Percentiles rank a stretch among this genome's conserved stretches.
phyloP scores from a whole-genome alignment of 2,888 invertebrate species.

The Tetanocera ferruginea region DNA sequence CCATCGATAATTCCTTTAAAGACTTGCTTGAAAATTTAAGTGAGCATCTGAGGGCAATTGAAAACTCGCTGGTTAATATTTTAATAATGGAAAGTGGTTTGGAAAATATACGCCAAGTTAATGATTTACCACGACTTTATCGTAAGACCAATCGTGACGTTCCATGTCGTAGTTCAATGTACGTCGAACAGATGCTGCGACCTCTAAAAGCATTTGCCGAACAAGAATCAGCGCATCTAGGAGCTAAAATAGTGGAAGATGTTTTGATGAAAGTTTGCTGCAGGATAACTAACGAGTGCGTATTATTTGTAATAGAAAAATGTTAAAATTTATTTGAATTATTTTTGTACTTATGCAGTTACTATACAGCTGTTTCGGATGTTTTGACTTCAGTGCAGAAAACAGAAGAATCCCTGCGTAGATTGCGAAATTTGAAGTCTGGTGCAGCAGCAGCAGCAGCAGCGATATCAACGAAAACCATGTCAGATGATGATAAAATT shows the following conservation, averaged over 20 bases:
- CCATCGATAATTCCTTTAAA: constrained; percentile 58
- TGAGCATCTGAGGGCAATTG: constrained; percentile 54
- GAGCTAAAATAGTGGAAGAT: constrained; percentile 56
- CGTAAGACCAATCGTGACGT: constrained; percentile 91
- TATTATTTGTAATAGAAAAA: constrained; percentile 50
- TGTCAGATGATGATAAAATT: constrained; percentile 94
- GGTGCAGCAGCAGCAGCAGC: constrained; percentile 61
- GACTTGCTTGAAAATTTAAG: constrained; percentile 54
- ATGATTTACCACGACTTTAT: constrained; percentile 93
- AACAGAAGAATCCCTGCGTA: constrained; percentile 93
- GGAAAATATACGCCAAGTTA: constrained; percentile 82
- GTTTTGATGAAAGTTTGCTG: constrained; percentile 67
- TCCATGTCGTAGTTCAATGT: constrained; percentile 84
- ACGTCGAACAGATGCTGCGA: constrained; percentile 78
- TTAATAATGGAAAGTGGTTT: constrained; percentile 81
- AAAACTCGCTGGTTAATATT: constrained; percentile 83
- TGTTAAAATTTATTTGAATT: background rate
- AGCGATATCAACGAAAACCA: constrained; percentile 66
- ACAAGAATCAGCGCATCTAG: constrained; percentile 65
- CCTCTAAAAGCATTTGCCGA: constrained; percentile 72
- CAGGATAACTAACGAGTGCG: constrained; percentile 74
- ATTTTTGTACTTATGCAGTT: constrained; percentile 69
- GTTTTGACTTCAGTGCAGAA: constrained; percentile 93
- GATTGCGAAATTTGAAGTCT: constrained; percentile 87
- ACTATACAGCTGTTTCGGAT: constrained; percentile 83